Evolutionary conservation across 2,113 vertebrate genomes (phyloP), one percentile per base, ranked within the genome.

Genomic region (Amphilophus citrinellus): DNA sequence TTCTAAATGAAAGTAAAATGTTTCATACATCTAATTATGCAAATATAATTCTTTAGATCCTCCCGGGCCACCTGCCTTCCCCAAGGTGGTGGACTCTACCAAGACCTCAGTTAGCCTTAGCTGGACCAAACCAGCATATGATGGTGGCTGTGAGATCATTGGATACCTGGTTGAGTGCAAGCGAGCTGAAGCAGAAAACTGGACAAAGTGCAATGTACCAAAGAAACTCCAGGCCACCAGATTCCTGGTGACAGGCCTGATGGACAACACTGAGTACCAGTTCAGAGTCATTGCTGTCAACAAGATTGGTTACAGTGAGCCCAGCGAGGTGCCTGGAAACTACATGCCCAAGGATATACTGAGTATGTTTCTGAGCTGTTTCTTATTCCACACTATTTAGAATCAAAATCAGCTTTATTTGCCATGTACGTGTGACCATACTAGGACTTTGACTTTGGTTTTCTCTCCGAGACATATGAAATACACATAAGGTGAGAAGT

Each of bases 51-150:
- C 5, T 80, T 84, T 91, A 99, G 98, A 99, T 96, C 98, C 98
- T 90, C 98, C 98, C 63, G 98, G 98, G 18, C 98, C 98, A 80
- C 98, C 98, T 86, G 97, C 98, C 83, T 99, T 99, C 94, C 98
- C 98, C 0, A 99, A 99, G 89, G 97, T 98, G 11, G 91, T 98
- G 77, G 98, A 99, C 84, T 98, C 97, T 63, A 99, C 98, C 60
- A 97, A 93, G 83, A 97, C 94, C 84, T 97, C 98, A 0, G 96
- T 99, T 91, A 98, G 97, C 93, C 94, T 99, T 1, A 97, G 97
- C 32, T 99, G 98, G 98, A 96, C 97, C 90, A 99, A 99, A 84
- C 98, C 98, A 71, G 98, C 98, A 2, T 99, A 97, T 68, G 98
- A 99, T 10, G 98, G 98, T 14, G 98, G 98, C 79, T 99, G 98